Evolutionary conservation across 1,140 invertebrate genomes (phyloP), one percentile per base, ranked within the genome.

Genomic region (Papilio aristodemus): DNA sequence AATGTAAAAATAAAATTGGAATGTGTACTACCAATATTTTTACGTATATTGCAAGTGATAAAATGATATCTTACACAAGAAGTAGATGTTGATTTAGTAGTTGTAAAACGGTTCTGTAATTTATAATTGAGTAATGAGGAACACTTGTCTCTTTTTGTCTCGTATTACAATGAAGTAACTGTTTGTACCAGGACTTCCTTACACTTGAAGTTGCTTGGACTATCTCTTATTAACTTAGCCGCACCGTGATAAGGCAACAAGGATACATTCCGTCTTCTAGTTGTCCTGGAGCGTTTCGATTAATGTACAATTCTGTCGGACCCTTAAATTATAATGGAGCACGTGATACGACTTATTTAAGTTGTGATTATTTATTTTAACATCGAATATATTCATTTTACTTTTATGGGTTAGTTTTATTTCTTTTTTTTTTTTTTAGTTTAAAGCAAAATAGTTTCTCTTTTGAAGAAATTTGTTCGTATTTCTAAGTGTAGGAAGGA

Each of bases 91-190:
- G 13, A 41, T 41, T 41, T 41, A 41, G 38, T n/a, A 39, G 38
- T 39, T 17, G 14, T 50, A 19, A 19, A 0, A 50, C 4, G 4
- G 22, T 54, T 22, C 10, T 10, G 43, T 50, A 19, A 50, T 50
- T 10, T 6, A 4, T 4, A 54, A n/a, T n/a, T n/a, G n/a, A n/a
- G n/a, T n/a, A 10, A 10, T 54, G 10, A 54, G 38, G 4, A 39
- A 13, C 38, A 11, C 19, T 13, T 10, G 27, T 39, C 27, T 38
- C 19, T 62, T 62, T 62, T 7, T 38, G 59, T 62, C n/a, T 62
- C 11, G 14, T 19, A 32, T 59, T 27, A 62, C 38, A 62, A 39
- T 14, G 59, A 37, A 38, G 59, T 62, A 62, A 62, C 59, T 38
- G 59, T 62, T 38, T 1, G 4, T 13, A 54, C 19, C 19, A 22